A percentile compares a stretch with the other conserved stretches of the same genome.
These are phyloP conservation scores for Brachypteracias leptosomus DNA, from an alignment of 2,113 vertebrate genomes.

Conservation along the genomic window DNA sequence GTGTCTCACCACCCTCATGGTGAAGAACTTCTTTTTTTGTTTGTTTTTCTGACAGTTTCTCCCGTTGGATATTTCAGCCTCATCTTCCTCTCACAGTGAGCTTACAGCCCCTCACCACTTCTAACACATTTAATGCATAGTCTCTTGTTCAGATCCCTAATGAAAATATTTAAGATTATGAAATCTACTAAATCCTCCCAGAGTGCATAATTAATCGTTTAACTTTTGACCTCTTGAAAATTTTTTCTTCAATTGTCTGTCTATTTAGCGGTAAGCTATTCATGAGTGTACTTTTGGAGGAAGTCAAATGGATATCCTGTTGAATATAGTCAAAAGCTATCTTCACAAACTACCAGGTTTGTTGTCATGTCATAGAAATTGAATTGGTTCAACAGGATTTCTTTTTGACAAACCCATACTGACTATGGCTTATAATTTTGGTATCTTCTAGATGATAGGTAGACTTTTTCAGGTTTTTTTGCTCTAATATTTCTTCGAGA, in stretches of 20 bases:
- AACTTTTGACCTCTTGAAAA: not conserved
- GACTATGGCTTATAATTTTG: not conserved
- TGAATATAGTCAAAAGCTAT: not conserved
- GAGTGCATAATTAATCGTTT: not conserved
- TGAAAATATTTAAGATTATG: not conserved
- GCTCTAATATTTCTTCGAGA: not conserved
- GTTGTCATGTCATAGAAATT: not conserved
- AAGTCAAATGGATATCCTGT: not conserved
- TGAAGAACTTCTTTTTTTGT: no score
- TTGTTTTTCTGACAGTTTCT: not conserved
- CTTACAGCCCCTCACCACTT: rapidly evolving
- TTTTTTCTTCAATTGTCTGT: not conserved
- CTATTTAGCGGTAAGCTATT: not conserved
- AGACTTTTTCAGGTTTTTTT: not conserved
- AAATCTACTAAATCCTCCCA: not conserved
- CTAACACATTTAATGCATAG: not conserved
- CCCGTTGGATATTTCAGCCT: not conserved
- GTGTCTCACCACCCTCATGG: no score
- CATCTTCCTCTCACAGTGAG: not conserved
- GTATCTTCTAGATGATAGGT: not conserved
- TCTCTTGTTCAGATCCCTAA: not conserved
- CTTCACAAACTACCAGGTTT: not conserved
- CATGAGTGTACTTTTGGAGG: not conserved
- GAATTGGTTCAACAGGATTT: not conserved
- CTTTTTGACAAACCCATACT: not conserved